phyloP scores from a whole-genome alignment of 2,797 vertebrate genomes.

The Lagodon rhomboides region DNA sequence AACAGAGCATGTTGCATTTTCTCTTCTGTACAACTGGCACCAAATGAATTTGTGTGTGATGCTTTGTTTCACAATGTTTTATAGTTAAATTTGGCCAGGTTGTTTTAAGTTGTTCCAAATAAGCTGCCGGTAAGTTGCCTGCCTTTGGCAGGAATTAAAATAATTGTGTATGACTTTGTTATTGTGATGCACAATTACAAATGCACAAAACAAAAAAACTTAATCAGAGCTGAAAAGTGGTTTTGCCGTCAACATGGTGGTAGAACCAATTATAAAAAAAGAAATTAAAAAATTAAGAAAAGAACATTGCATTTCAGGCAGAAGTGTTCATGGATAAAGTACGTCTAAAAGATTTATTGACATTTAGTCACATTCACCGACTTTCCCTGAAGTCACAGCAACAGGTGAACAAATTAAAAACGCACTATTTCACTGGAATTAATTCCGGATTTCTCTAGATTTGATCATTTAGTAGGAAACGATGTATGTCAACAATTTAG shows the following conservation, averaged over 20 bases:
- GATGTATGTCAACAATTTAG: too few species aligned
- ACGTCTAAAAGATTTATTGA: too few species aligned
- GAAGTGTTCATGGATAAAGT: too few species aligned
- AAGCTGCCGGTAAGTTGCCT: neutral
- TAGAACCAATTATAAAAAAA: neutral
- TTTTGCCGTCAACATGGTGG: neutral
- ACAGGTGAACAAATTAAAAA: too few species aligned
- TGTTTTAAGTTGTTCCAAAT: neutral
- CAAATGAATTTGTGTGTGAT: neutral
- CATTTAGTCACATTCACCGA: too few species aligned
- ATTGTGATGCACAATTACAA: neutral
- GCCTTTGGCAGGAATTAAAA: too few species aligned
- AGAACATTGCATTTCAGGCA: too few species aligned
- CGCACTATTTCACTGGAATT: too few species aligned
- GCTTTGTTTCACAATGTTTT: neutral
- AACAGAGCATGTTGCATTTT: conserved; percentile 21
- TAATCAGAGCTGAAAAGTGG: neutral
- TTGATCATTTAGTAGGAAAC: too few species aligned
- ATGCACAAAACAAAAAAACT: neutral
- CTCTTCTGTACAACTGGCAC: neutral
- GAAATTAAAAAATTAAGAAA: neutral
- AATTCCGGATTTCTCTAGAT: too few species aligned
- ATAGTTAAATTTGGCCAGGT: neutral
- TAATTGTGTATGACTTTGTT: too few species aligned
- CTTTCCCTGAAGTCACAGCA: too few species aligned